phyloP scores from a whole-genome alignment of 2,797 vertebrate genomes.

The Sardinella longiceps region DNA sequence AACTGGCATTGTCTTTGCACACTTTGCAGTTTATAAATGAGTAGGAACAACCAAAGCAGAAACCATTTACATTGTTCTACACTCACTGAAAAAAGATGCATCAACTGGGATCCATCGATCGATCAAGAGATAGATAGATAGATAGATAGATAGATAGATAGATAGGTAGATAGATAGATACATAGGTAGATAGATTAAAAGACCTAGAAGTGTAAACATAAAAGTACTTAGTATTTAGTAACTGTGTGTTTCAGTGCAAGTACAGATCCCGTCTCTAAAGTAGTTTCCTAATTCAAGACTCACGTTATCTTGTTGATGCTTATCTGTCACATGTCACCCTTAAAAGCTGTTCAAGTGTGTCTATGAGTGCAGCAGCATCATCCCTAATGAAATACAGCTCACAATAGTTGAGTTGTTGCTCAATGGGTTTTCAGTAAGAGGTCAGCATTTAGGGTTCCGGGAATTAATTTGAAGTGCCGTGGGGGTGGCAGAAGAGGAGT shows the following conservation, averaged over 20 bases:
- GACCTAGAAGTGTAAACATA: background rate
- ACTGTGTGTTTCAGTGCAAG: background rate
- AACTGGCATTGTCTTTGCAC: constrained; percentile 29
- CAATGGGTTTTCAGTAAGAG: constrained; percentile 63
- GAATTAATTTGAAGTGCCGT: constrained; percentile 7
- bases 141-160: background rate
- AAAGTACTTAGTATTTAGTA: background rate
- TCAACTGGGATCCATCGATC: background rate
- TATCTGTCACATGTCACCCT: background rate
- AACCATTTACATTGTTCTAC: background rate
- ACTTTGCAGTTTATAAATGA: constrained; percentile 28
- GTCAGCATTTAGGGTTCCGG: constrained; percentile 18
- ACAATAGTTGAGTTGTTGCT: constrained; percentile 54
- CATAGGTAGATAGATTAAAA: background rate
- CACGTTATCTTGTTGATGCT: constrained; percentile 1
- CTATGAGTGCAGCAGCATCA: background rate
- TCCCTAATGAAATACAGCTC: constrained; percentile 14
- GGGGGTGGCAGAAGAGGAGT: background rate
- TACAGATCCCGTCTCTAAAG: background rate
- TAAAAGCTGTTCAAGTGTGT: background rate
- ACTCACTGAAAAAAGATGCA: background rate
- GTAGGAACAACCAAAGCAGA: background rate
- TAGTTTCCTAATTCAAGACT: background rate
- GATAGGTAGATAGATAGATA: background rate
- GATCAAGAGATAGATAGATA: background rate